These are phyloP conservation scores for Orchestia grillus DNA, from an alignment of 1,140 invertebrate species.

Conservation along the genomic window DNA sequence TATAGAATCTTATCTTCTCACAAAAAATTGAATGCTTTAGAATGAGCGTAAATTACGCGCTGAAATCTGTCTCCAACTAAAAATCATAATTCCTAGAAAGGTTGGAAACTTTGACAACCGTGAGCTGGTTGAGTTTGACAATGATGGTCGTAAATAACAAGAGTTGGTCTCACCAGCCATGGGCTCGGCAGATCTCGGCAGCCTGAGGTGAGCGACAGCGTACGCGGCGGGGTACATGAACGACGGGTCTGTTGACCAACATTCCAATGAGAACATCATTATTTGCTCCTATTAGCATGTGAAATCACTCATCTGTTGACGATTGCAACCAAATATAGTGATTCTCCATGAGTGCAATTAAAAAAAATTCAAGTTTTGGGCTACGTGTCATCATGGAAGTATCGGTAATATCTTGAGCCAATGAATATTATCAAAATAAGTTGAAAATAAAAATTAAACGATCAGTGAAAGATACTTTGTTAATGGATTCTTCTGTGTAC, in stretches of 20 bases:
- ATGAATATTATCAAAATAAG: neutral
- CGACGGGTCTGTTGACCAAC: constrained; percentile 77
- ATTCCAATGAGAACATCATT: neutral
- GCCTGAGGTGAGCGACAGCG: constrained; percentile 77
- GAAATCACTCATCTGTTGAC: neutral
- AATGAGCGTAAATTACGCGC: no score
- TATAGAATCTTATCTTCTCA: no score
- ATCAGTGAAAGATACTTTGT: neutral
- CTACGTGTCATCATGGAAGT: no score
- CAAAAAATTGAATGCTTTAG: no score
- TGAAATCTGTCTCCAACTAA: no score
- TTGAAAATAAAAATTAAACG: neutral
- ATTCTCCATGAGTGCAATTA: neutral
- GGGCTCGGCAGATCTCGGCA: constrained; percentile 79
- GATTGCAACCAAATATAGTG: neutral
- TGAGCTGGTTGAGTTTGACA: no score
- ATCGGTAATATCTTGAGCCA: neutral
- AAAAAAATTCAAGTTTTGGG: no score
- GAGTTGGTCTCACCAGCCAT: constrained; percentile 74
- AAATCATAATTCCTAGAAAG: no score
- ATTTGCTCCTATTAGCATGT: neutral
- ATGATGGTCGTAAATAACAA: neutral
- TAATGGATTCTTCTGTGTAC: neutral
- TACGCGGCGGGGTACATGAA: constrained; percentile 82
- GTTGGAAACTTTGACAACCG: no score